phyloP scores from a whole-genome alignment of 2,113 vertebrate species.

The Chionomys nivalis region DNA sequence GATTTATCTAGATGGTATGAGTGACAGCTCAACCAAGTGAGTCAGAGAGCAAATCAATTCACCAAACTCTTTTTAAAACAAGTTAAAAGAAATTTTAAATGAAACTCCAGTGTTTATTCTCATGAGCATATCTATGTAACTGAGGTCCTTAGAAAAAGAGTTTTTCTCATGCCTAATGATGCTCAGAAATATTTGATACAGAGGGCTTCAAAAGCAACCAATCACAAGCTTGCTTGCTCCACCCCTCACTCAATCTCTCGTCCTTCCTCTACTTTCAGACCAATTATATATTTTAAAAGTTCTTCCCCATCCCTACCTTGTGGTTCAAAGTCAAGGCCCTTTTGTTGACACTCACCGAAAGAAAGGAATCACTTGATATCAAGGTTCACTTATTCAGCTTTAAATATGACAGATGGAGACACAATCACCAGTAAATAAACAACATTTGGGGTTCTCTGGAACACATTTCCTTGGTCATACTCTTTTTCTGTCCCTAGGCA shows the following conservation, averaged over 20 bases:
- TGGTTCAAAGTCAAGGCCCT: constrained; percentile 13
- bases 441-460: too few species aligned
- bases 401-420: neutral
- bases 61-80: neutral
- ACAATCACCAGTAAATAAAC: neutral
- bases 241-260: neutral
- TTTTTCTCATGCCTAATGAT: neutral
- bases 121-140: neutral
- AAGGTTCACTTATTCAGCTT: neutral
- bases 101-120: neutral
- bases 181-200: neutral
- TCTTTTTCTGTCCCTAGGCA: neutral
- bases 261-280: neutral
- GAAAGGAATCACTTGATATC: neutral
- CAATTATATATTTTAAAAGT: neutral
- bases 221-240: neutral
- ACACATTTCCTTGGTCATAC: too few species aligned
- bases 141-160: neutral
- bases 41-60: neutral
- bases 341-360: neutral
- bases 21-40: neutral
- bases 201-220: neutral
- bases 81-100: neutral
- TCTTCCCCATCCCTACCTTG: neutral
- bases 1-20: neutral